Evolutionary conservation across 2,113 vertebrate genomes (phyloP).

Genomic region (Stomatorhinus ivindoensis): DNA sequence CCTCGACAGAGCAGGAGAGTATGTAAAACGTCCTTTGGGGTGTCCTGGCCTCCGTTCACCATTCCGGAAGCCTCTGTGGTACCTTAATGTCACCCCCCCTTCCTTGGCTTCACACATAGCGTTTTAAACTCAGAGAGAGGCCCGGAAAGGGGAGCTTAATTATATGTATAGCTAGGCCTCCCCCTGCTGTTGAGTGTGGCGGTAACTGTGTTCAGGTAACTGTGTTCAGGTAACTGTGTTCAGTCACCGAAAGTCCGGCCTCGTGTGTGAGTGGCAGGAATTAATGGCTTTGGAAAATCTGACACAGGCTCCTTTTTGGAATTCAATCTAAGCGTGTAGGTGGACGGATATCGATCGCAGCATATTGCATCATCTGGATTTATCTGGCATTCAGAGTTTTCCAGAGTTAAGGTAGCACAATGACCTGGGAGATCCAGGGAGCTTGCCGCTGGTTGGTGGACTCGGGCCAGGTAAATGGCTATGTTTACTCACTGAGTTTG

Average conservation of each 20-base stretch:
- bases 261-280: neutral
- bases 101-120: neutral
- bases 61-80: neutral
- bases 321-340: neutral
- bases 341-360: neutral
- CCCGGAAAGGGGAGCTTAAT: neutral
- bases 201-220: neutral
- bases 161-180: neutral
- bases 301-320: neutral
- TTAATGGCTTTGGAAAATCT: neutral
- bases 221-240: neutral
- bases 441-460: neutral
- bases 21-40: neutral
- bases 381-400: neutral
- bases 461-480: neutral
- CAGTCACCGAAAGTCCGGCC: neutral
- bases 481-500: neutral
- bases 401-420: neutral
- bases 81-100: neutral
- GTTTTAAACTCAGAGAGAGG: neutral
- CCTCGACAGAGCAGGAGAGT: neutral
- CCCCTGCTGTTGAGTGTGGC: neutral
- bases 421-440: neutral
- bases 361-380: neutral
- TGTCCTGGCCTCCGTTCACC: neutral